Percentiles rank a stretch among this genome's conserved stretches.
Conservation (phyloP, 2,797 vertebrate genomes). For the Glossophaga mutica region DNA sequence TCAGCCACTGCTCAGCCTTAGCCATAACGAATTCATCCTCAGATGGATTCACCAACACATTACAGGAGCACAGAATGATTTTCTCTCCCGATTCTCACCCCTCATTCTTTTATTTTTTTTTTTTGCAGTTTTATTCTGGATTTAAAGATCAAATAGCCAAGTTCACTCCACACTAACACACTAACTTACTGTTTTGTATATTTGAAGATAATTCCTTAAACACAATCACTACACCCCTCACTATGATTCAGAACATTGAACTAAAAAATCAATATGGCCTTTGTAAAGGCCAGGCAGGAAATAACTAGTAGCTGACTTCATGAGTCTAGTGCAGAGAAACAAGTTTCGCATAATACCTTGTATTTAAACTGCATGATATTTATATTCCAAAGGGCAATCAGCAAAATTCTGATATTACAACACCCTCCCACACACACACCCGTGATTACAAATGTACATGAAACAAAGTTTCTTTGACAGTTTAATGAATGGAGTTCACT, state of each 20-base stretch:
- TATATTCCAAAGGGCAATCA: conserved; percentile 50
- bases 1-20: background rate
- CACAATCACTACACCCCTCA: background rate
- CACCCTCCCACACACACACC: background rate
- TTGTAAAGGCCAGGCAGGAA: conserved; percentile 75
- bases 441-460: conserved; percentile 9
- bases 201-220: conserved; percentile 56
- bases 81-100: background rate
- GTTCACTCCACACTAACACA: background rate
- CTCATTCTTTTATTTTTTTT: background rate
- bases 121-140: background rate
- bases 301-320: conserved; percentile 77
- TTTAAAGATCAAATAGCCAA: conserved; percentile 49
- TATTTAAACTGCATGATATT: conserved; percentile 54
- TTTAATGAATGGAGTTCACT: conserved; percentile 37
- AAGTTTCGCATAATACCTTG: conserved; percentile 54
- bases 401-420: conserved; percentile 40
- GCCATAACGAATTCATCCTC: background rate
- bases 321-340: conserved; percentile 65
- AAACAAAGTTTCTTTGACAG: conserved; percentile 55
- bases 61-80: background rate
- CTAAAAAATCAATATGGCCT: conserved; percentile 45
- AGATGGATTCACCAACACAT: background rate
- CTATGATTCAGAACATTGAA: conserved; percentile 45
- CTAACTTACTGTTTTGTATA: conserved; percentile 40